Base-by-base conservation (phyloP, 1,140 invertebrate genomes). In the Chironomus striatipennis region DNA sequence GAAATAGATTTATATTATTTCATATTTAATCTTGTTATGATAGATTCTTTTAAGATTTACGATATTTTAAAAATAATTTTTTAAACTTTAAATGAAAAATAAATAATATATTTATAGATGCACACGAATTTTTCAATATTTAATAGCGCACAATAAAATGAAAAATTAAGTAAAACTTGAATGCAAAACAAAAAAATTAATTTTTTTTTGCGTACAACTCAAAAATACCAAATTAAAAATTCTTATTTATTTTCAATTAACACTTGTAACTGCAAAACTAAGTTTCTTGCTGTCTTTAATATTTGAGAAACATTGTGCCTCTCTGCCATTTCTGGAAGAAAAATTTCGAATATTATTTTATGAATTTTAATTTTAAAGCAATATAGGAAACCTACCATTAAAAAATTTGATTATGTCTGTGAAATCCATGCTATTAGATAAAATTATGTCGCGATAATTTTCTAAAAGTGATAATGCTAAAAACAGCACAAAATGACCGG, bases 371-470 rank as follows among this genome's bases (percentile, higher is more conserved):
- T 21, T 2, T 12, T 17, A n/a, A 73, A 34, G 1, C 24, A 34
- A 2, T 34, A 34, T 2, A 34, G 5, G 65, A 42, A 57, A 82
- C 83, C 84, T 83, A 96, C 94, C 95, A 85, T 98, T 98, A 80
- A 97, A 98, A 83, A 98, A 98, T 82, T 97, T 97, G 79, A 98
- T 98, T 77, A 98, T 96, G 83, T 98, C 96, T 0, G 96, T 98
- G 81, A 97, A 98, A 81, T 98, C 95, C 95, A 98, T 98, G 77
- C 91, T 89, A 83, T 98, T 97, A 75, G 93, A 92, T 43, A 98
- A 84, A 64, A 98, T 96, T 75, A 98, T 94, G 80, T 97, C 95
- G 73, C 96, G 83, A 82, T 98, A 98, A 75, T 93, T 93, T 83
- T 96, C 93, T 0, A 98, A 88, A 64, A 98, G 83, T 0, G 95